Evolutionary conservation across 2,888 invertebrate species (phyloP).

Genomic region (Meliscaeva auricollis): DNA sequence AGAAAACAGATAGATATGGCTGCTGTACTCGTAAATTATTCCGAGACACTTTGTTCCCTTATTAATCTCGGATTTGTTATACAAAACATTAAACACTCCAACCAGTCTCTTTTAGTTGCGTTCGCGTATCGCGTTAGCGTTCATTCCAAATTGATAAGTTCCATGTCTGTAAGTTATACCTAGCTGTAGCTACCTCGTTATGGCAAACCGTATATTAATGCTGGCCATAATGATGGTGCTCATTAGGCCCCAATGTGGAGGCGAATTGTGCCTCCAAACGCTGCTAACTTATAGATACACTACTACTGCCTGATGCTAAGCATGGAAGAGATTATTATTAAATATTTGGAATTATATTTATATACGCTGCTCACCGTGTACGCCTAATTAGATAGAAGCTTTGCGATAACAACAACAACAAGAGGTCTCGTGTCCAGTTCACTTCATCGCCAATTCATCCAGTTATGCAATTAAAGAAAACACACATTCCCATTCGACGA

Average conservation of each 20-base stretch:
- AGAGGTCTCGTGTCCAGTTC: conserved; percentile 31
- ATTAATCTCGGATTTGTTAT: conserved; percentile 74
- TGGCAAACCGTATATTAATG: conserved; percentile 71
- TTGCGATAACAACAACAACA: conserved; percentile 49
- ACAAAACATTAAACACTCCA: conserved; percentile 74
- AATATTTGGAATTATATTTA: conserved; percentile 58
- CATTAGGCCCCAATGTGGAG: conserved; percentile 63
- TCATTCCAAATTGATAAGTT: conserved; percentile 69
- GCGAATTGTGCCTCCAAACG: conserved; percentile 28
- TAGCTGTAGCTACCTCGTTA: conserved; percentile 53
- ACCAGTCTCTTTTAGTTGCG: conserved; percentile 14
- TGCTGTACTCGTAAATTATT: conserved; percentile 63
- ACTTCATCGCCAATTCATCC: conserved; percentile 39
- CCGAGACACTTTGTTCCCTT: conserved; percentile 74
- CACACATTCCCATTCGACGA: conserved; percentile 62
- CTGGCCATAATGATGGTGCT: conserved; percentile 67
- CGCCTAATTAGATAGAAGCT: conserved; percentile 65
- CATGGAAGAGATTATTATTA: conserved; percentile 45
- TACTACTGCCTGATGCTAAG: conserved; percentile 13
- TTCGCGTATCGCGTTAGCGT: conserved; percentile 18
- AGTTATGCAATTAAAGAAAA: conserved; percentile 75
- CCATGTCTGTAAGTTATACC: conserved; percentile 29
- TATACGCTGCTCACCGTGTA: conserved; percentile 42
- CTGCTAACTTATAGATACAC: conserved; percentile 28
- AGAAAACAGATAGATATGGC: conserved; percentile 42